These are phyloP conservation scores for Coturnix japonica DNA, from an alignment of 2,113 vertebrate genomes.

Conservation along the genomic window DNA sequence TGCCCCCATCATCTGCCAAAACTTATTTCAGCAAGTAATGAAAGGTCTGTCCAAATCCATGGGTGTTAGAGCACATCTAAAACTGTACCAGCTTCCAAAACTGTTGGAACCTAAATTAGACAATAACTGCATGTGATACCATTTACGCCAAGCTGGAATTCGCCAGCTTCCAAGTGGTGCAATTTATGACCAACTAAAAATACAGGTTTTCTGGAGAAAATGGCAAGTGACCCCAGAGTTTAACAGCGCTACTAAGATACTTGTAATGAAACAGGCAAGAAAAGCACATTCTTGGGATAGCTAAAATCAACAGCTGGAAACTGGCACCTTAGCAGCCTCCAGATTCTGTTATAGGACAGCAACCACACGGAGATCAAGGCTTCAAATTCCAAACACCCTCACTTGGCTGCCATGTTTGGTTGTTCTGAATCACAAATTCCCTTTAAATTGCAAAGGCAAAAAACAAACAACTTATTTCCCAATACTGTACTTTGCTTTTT, in stretches of 20 bases:
- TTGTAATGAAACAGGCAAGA: not conserved
- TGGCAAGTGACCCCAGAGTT: not conserved
- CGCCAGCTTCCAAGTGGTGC: not conserved
- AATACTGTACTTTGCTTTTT: not conserved
- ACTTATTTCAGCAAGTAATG: not conserved
- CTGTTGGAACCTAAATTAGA: not conserved
- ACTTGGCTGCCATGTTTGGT: not conserved
- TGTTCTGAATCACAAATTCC: not conserved
- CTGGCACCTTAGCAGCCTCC: not conserved
- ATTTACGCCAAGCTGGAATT: not conserved
- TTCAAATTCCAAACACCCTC: not conserved
- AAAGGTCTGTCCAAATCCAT: not conserved
- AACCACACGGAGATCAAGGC: not conserved
- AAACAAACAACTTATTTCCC: not conserved
- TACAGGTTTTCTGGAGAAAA: not conserved
- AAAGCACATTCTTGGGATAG: not conserved
- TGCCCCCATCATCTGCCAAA: not conserved
- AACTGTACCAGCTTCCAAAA: not conserved
- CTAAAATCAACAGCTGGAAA: not conserved
- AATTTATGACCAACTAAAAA: not conserved
- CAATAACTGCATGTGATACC: not conserved
- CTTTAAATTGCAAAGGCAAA: not conserved
- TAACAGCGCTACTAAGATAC: not conserved
- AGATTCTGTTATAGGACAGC: not conserved
- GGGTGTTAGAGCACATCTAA: not conserved